Conservation (phyloP, 2,113 vertebrate species). For the Burhinus bistriatus region DNA sequence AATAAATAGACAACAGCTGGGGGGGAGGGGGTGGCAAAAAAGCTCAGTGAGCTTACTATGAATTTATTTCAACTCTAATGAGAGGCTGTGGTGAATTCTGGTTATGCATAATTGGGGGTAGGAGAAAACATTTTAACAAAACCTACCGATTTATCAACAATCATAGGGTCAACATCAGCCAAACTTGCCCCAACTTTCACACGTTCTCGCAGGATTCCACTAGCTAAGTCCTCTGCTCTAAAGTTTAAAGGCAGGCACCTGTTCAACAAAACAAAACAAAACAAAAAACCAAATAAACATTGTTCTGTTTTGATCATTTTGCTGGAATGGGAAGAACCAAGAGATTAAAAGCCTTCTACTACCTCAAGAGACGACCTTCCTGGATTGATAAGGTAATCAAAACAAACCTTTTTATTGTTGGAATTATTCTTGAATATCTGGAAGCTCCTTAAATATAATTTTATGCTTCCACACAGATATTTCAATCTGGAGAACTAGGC, state of each 20-base stretch:
- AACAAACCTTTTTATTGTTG: background rate
- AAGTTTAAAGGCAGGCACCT: constrained; percentile 98
- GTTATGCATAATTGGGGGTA: background rate
- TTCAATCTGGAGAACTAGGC: background rate
- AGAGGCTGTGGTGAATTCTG: background rate
- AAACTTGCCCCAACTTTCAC: constrained; percentile 95
- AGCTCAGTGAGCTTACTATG: background rate
- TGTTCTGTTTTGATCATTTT: background rate
- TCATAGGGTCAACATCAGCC: constrained; percentile 98
- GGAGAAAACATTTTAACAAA: background rate
- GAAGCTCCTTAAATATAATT: background rate
- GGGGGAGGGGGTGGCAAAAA: too few relatives aligned
- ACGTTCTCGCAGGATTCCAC: constrained; percentile 91
- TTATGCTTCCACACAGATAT: background rate
- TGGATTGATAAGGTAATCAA: background rate
- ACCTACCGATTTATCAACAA: constrained; percentile 91
- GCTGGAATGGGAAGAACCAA: background rate
- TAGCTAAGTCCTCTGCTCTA: constrained; percentile 89
- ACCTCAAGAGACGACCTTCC: background rate
- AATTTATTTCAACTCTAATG: background rate
- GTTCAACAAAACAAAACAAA: background rate
- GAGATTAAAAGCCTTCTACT: background rate
- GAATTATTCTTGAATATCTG: background rate
- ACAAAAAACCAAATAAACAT: background rate
- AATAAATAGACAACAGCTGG: background rate